Evolutionary conservation across 1,140 invertebrate genomes (phyloP), one percentile per base, ranked within the genome.

Genomic region (Zaprionus kolodkinae): DNA sequence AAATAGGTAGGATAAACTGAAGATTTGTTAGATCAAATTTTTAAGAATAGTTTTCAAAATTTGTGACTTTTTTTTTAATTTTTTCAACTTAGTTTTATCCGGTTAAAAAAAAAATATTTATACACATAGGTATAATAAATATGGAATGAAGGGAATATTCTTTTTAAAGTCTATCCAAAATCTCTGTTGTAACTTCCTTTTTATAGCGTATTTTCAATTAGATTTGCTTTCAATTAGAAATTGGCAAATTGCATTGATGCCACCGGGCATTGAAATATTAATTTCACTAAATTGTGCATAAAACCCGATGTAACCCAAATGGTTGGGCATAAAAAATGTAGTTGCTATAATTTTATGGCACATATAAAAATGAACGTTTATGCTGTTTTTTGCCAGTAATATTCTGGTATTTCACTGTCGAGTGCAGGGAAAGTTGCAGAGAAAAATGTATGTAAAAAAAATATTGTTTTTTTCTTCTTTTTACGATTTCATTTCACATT

Each of bases 281-380:
- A 66, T 74, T 72, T 71, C 33, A 55, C 69, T 79, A 86, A 81
- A 68, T 71, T 78, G 57, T 30, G 30, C 60, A 35, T 48, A 45
- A 38, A 57, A 27, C 21, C 15, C 38, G 35, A 70, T 67, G 40
- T 59, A 33, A 64, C 17, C 17, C 40, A 76, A 76, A 67, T 72
- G 56, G 25, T 40, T 33, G 38, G 15, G 30, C 36, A 52, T 63
- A 65, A 54, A 72, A 77, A 65, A 71, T 72, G 13, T 35, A 43
- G 27, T 30, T 45, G 36, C 55, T 36, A 60, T 72, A 61, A 65
- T 76, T 72, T 76, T 30, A 40, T 61, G 57, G 45, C 33, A 67
- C 33, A 67, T 40, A 60, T 68, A 61, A 68, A 73, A 61, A 55
- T 27, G n/a, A 15, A 21, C 9, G 54, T 27, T 33, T 33, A 61